These are phyloP conservation scores for Neosalanx taihuensis DNA, from an alignment of 2,797 vertebrate species.

Conservation along the genomic window DNA sequence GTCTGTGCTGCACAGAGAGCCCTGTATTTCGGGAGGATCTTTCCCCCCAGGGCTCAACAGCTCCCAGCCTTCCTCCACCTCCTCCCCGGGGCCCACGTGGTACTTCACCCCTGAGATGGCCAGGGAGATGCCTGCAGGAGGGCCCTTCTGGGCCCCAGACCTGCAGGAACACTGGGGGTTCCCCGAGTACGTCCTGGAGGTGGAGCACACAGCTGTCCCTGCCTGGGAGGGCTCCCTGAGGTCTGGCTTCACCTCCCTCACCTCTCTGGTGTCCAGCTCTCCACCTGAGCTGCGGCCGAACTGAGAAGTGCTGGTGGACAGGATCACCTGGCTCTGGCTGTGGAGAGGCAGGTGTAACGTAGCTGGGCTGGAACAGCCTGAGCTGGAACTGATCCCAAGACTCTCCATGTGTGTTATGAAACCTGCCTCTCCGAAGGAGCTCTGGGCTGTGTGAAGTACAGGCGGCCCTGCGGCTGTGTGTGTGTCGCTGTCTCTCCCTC, in stretches of 20 bases:
- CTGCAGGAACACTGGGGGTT: slow-evolving; percentile 40
- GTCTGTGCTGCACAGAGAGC: slow-evolving; percentile 34
- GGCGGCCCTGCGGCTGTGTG: slow-evolving; percentile 44
- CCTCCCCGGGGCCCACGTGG: slow-evolving; percentile 36
- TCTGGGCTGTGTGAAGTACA: slow-evolving; percentile 59
- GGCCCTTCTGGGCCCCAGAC: slow-evolving; percentile 28
- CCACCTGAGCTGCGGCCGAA: slow-evolving; percentile 43
- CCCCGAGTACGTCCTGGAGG: slow-evolving; percentile 41
- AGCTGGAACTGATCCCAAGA: slow-evolving; percentile 44
- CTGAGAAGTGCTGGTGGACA: slow-evolving; percentile 51
- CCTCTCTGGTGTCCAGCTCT: slow-evolving; percentile 54
- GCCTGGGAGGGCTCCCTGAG: slow-evolving; percentile 47
- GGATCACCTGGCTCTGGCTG: slow-evolving; percentile 69
- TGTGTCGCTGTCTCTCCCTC: slow-evolving; percentile 50
- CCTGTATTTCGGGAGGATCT: slow-evolving; percentile 25
- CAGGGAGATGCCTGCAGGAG: slow-evolving; percentile 32
- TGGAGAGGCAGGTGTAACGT: slow-evolving; percentile 69
- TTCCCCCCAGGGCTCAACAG: slow-evolving; percentile 49
- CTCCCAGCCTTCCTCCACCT: slow-evolving; percentile 55
- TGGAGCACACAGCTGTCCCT: slow-evolving; percentile 58
- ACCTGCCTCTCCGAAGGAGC: slow-evolving; percentile 50
- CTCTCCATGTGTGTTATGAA: slow-evolving; percentile 39
- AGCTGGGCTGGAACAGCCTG: slow-evolving; percentile 64
- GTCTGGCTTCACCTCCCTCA: slow-evolving; percentile 57
- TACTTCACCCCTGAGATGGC: slow-evolving; percentile 30